Evolutionary conservation across 2,888 invertebrate species (phyloP).

Genomic region (Aphrophora alni): DNA sequence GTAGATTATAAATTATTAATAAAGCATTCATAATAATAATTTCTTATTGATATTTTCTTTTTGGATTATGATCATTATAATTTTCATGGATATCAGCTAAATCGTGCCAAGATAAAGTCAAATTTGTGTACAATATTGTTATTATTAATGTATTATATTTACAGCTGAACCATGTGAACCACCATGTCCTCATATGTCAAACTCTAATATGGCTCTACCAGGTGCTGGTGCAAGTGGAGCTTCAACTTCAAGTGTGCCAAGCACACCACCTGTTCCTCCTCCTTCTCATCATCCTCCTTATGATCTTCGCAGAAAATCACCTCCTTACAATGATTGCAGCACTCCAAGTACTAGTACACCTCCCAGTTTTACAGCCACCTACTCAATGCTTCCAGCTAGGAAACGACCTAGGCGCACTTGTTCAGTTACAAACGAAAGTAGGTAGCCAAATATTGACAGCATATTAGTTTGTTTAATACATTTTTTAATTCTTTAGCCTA

Average conservation of each 20-base stretch:
- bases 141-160: too few relatives aligned
- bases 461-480: background rate
- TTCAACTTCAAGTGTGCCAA: conserved; percentile 55
- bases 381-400: conserved; percentile 79
- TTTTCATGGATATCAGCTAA: too few relatives aligned
- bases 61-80: too few relatives aligned
- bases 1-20: too few relatives aligned
- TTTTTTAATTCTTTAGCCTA: background rate
- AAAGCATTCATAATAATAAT: too few relatives aligned
- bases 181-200: conserved; percentile 56
- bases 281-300: conserved; percentile 81
- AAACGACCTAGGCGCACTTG: conserved; percentile 80
- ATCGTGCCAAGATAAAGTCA: too few relatives aligned
- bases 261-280: conserved; percentile 18
- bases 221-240: conserved; percentile 60
- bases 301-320: conserved; percentile 86
- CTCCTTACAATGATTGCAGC: conserved; percentile 64
- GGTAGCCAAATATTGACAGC: conserved; percentile 36
- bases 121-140: too few relatives aligned
- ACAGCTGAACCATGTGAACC: conserved; percentile 82
- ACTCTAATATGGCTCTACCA: conserved; percentile 52
- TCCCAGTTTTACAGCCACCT: conserved; percentile 40
- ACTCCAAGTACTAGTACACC: conserved; percentile 62
- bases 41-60: too few relatives aligned
- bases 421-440: conserved; percentile 61